Base-by-base conservation (phyloP, 2,797 vertebrate species). In the Phataginus tricuspis region DNA sequence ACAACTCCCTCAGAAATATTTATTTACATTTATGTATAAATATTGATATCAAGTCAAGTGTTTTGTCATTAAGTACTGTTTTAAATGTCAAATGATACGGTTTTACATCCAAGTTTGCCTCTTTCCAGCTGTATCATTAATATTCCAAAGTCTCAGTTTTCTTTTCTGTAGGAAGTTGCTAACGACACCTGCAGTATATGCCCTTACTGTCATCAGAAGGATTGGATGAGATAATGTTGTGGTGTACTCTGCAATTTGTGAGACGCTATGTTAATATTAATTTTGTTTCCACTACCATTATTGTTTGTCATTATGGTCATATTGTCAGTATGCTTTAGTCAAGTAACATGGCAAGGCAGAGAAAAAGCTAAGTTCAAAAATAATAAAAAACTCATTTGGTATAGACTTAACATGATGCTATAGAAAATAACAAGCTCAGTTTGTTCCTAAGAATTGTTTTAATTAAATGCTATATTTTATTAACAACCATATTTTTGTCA, bases 381-480 rank as follows among this genome's bases (percentile, higher is more conserved):
- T 18, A 64, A 21, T 71, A 59, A 16, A 74, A 82, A 57, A 18
- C 29, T 69, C 80, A 61, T 61, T 90, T 64, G 34, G 25, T 85
- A 25, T 42, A 34, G 16, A 96, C 9, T 39, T 87, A 91, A 49
- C 19, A 83, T 57, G 42, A 77, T 69, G 45, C 6, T 13, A 94
- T 42, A 97, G 59, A 93, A 96, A 92, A 92, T 53, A 34, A 87
- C 57, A 85, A 95, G 39, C 27, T 89, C 21, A 82, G 27, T 72
- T 83, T 90, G 94, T 82, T 72, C 68, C 68, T 77, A 49, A 59
- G 63, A 88, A 55, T 88, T 77, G 84, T 31, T 51, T 21, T 75
- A 93, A 80, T 86, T 66, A 85, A 95, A 57, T 77, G 51, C 25
- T 97, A 9, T 80, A 59, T 94, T 94, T 97, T 90, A 94, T 94